A percentile compares a stretch with the other conserved stretches of the same genome.
These are phyloP conservation scores for Takifugu rubripes DNA, from an alignment of 2,797 vertebrate species.

Conservation along the genomic window DNA sequence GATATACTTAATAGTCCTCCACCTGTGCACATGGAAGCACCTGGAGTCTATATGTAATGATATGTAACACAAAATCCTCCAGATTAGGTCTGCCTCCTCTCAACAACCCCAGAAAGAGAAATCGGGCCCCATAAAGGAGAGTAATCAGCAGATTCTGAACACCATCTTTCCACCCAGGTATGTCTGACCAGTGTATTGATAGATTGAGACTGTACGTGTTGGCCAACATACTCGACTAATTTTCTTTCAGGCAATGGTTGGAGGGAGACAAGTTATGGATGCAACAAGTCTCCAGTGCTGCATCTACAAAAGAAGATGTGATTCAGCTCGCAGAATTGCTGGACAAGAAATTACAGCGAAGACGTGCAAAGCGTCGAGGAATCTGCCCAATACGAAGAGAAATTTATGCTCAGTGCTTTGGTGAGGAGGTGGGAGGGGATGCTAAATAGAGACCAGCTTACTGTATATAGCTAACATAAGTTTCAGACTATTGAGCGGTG, in stretches of 20 bases:
- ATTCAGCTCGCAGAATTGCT: slow-evolving; percentile 84
- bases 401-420: slow-evolving; percentile 91
- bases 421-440: slow-evolving; percentile 64
- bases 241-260: slow-evolving; percentile 81
- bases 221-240: not conserved
- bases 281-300: slow-evolving; percentile 87
- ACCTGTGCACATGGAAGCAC: too few relatives aligned
- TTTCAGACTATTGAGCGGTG: too few relatives aligned
- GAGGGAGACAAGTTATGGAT: slow-evolving; percentile 84
- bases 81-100: slow-evolving; percentile 53
- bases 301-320: slow-evolving; percentile 87
- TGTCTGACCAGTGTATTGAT: not conserved
- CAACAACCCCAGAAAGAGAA: slow-evolving; percentile 79
- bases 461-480: too few relatives aligned
- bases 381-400: slow-evolving; percentile 91
- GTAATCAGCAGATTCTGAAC: slow-evolving; percentile 82
- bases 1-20: too few relatives aligned
- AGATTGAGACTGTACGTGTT: too few relatives aligned
- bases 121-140: slow-evolving; percentile 50
- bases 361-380: slow-evolving; percentile 86
- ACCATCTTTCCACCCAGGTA: slow-evolving; percentile 89
- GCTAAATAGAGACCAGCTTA: too few relatives aligned
- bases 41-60: not conserved
- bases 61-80: slow-evolving; percentile 25
- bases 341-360: slow-evolving; percentile 83